Conservation (phyloP, 2,888 invertebrate species). For the Epinotia nisella region DNA sequence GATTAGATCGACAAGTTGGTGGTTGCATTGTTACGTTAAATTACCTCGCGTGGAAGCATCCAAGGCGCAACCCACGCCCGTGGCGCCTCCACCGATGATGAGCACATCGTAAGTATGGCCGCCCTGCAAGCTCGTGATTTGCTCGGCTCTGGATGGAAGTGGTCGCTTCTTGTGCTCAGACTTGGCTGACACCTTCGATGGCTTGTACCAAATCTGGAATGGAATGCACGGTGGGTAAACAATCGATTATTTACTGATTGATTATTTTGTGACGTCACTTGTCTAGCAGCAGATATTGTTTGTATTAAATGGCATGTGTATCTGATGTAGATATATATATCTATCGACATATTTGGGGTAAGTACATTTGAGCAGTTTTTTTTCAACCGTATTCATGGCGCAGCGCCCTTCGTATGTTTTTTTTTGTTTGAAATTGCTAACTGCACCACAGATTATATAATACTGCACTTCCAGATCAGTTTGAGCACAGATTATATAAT, state of each 20-base stretch:
- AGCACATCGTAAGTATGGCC: slow-evolving; percentile 95
- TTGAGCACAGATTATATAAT: no score
- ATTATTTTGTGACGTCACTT: not conserved
- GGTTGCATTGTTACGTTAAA: not conserved
- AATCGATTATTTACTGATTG: slow-evolving; percentile 3
- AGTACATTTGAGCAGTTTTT: no score
- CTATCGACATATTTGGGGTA: no score
- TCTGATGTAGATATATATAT: no score
- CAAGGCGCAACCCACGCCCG: slow-evolving; percentile 98
- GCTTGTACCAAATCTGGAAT: slow-evolving; percentile 75
- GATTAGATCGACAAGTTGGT: not conserved
- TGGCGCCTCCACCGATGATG: slow-evolving; percentile 98
- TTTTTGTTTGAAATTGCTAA: no score
- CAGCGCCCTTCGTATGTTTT: no score
- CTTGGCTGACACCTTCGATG: slow-evolving; percentile 72
- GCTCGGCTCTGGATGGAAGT: slow-evolving; percentile 91
- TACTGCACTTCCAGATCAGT: no score
- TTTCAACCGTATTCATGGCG: no score
- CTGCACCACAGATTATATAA: no score
- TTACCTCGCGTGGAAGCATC: slow-evolving; percentile 96
- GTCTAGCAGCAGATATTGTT: no score
- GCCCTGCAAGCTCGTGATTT: slow-evolving; percentile 90
- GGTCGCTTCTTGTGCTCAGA: slow-evolving; percentile 87
- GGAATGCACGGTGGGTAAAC: not conserved
- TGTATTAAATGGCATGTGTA: no score